A percentile compares a stretch with the other conserved stretches of the same genome.
phyloP scores from a whole-genome alignment of 2,113 vertebrate genomes.

The Odobenus rosmarus region DNA sequence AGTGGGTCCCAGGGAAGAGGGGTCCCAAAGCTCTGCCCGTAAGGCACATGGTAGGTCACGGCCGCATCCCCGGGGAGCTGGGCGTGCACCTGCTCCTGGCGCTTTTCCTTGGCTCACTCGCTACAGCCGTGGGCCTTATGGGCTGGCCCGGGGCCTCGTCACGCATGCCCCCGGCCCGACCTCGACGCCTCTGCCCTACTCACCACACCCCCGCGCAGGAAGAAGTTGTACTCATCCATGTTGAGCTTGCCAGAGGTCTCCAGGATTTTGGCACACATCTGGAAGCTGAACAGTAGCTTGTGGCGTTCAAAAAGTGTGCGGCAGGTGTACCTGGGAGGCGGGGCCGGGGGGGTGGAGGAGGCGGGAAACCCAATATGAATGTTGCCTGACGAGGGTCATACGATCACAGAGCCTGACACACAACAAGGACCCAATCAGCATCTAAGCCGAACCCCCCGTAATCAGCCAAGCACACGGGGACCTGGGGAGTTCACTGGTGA shows the following conservation, averaged over 20 bases:
- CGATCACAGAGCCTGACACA: neutral
- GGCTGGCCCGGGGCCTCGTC: neutral
- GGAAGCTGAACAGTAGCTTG: slow-evolving; percentile 95
- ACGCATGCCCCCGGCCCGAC: neutral
- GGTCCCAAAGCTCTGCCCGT: neutral
- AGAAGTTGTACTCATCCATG: slow-evolving; percentile 94
- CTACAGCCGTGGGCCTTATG: neutral
- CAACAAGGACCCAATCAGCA: neutral
- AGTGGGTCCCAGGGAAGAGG: neutral
- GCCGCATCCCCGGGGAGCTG: neutral
- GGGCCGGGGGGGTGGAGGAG: no score
- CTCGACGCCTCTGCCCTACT: slow-evolving; percentile 70
- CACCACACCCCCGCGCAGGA: slow-evolving; percentile 92
- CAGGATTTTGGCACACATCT: slow-evolving; percentile 93
- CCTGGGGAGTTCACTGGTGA: neutral
- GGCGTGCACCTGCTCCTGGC: neutral
- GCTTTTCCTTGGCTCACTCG: rapidly evolving
- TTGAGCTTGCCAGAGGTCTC: slow-evolving; percentile 90
- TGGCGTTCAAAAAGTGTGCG: slow-evolving; percentile 92
- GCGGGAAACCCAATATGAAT: no score
- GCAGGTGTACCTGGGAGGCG: slow-evolving; percentile 88
- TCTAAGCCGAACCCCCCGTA: neutral
- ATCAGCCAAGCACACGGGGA: neutral
- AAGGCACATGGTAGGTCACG: neutral
- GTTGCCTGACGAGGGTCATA: neutral